phyloP scores from a whole-genome alignment of 2,113 vertebrate species.

The Trematocara macrostoma region DNA sequence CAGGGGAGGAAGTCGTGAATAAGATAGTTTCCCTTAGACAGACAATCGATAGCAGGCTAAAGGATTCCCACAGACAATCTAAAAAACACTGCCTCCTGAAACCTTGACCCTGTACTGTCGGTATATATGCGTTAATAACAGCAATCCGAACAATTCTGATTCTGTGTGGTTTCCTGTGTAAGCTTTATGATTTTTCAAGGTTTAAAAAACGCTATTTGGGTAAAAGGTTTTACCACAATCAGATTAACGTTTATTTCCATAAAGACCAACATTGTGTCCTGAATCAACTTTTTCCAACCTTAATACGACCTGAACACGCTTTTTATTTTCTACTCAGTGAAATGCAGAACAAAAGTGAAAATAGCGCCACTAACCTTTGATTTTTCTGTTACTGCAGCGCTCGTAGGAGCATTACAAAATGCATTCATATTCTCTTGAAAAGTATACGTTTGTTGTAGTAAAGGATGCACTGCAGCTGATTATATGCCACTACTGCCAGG shows the following conservation, averaged over 20 bases:
- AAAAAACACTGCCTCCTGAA: conserved; percentile 48
- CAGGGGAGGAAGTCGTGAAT: conserved; percentile 52
- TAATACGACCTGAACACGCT: not conserved
- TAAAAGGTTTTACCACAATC: not conserved
- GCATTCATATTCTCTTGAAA: not conserved
- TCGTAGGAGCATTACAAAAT: not conserved
- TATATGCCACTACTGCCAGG: not conserved
- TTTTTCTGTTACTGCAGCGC: rapidly evolving
- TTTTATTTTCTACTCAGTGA: not conserved
- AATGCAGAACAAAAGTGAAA: not conserved
- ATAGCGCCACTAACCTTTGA: not conserved
- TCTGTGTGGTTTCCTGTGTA: not conserved
- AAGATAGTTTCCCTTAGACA: conserved; percentile 41
- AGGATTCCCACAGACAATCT: conserved; percentile 51
- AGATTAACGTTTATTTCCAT: not conserved
- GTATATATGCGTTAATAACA: conserved; percentile 51
- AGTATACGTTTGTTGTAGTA: not conserved
- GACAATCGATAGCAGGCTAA: conserved; percentile 57
- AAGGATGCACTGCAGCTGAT: not conserved
- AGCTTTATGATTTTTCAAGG: not conserved
- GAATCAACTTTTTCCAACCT: not conserved
- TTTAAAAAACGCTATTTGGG: not conserved
- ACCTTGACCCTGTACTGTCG: conserved; percentile 46
- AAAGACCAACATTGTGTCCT: not conserved
- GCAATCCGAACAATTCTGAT: conserved; percentile 19